Conservation (phyloP, 1,140 invertebrate genomes). For the Globodera ellingtonae region DNA sequence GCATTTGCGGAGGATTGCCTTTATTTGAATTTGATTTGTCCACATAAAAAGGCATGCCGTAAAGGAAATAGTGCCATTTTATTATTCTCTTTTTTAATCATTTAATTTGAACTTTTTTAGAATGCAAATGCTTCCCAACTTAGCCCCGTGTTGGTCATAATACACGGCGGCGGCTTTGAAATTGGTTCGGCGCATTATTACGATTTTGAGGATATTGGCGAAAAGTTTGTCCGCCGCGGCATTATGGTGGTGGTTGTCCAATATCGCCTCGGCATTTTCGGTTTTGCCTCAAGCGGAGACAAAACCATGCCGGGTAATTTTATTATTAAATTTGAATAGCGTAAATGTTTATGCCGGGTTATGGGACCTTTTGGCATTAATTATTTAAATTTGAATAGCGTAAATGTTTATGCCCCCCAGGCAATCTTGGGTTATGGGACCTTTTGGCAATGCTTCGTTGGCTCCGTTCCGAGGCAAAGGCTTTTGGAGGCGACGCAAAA, state of each 20-base stretch:
- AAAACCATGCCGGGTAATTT: conserved; percentile 30
- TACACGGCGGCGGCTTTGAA: conserved; percentile 54
- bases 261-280: conserved; percentile 44
- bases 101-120: conserved; percentile 9
- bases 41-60: conserved; percentile 10
- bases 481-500: conserved; percentile 70
- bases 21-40: conserved; percentile 43
- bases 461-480: conserved; percentile 66
- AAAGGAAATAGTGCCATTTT: background rate
- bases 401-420: conserved; percentile 28
- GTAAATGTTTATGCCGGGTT: conserved; percentile 47
- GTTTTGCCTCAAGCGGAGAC: conserved; percentile 64
- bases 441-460: conserved; percentile 61
- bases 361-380: conserved; percentile 62
- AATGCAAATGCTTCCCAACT: conserved; percentile 7
- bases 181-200: conserved; percentile 28
- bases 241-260: conserved; percentile 41
- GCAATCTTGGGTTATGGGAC: conserved; percentile 66
- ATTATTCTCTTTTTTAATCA: background rate
- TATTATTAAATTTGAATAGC: background rate
- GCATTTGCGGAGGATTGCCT: conserved; percentile 42
- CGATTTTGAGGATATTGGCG: conserved; percentile 6
- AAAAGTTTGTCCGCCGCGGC: conserved; percentile 24
- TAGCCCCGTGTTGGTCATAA: conserved; percentile 55
- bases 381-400: background rate